Conservation (phyloP, 2,113 vertebrate species). For the Anser cygnoides region DNA sequence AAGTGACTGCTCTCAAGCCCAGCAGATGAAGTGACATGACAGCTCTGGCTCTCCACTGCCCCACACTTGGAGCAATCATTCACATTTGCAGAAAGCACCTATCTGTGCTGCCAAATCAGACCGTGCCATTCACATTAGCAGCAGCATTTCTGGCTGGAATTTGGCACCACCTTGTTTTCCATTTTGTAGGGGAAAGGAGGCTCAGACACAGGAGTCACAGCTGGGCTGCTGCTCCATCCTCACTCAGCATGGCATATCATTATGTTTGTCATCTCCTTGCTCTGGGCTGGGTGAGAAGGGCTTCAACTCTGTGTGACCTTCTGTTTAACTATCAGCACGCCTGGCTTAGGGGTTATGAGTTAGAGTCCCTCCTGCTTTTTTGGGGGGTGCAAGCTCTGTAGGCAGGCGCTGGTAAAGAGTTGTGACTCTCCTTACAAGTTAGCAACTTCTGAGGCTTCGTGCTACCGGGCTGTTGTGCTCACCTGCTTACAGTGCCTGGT, state of each 20-base stretch:
- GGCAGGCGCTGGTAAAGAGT: not conserved
- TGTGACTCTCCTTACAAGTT: not conserved
- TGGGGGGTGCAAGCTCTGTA: not conserved
- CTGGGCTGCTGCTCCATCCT: not conserved
- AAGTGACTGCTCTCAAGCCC: not conserved
- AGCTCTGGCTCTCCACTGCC: not conserved
- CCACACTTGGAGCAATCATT: accelerated
- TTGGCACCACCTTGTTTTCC: not conserved
- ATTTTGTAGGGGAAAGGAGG: not conserved
- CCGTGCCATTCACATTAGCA: not conserved
- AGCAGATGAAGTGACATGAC: not conserved
- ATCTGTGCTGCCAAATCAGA: not conserved
- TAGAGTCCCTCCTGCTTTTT: not conserved
- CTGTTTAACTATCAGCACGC: not conserved
- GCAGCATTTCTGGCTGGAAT: not conserved
- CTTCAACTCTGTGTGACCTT: not conserved
- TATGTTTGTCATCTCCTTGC: not conserved
- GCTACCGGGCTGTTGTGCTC: not conserved
- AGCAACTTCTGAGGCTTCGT: not conserved
- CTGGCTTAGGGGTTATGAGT: not conserved
- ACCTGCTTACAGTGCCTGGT: not conserved
- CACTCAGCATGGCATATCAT: not conserved
- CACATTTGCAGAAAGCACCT: not conserved
- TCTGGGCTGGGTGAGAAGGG: not conserved
- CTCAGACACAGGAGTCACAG: not conserved